phyloP scores from a whole-genome alignment of 2,797 vertebrate genomes.

The Sebastes iracundus region DNA sequence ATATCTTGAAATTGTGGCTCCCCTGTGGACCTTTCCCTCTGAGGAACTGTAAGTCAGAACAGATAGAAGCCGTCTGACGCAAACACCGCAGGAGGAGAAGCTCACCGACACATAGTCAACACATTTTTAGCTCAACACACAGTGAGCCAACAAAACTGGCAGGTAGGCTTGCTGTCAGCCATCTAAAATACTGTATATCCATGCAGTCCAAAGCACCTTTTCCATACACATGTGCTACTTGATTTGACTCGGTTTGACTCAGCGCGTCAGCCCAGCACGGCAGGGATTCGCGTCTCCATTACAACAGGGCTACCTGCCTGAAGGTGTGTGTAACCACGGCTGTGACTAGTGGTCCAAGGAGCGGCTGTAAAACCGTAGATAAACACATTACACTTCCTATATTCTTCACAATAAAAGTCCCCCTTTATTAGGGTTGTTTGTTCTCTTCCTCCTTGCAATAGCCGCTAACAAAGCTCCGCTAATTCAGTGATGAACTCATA shows the following conservation, averaged over 20 bases:
- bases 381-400: background rate
- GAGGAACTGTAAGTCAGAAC: slow-evolving; percentile 54
- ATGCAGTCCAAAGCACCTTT: background rate
- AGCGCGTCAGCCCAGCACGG: background rate
- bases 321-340: background rate
- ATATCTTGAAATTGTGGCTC: slow-evolving; percentile 65
- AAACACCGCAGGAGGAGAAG: background rate
- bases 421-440: too few relatives aligned
- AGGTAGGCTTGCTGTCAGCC: background rate
- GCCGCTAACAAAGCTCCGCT: too few relatives aligned
- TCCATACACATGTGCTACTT: background rate
- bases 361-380: background rate
- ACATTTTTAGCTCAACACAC: background rate
- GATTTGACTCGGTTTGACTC: too few relatives aligned
- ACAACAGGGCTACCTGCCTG: too few relatives aligned
- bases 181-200: slow-evolving; percentile 3
- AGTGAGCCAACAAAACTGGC: background rate
- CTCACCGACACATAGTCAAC: slow-evolving; percentile 1
- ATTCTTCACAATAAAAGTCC: too few relatives aligned
- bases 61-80: slow-evolving; percentile 1
- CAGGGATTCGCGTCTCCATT: background rate
- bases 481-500: too few relatives aligned
- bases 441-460: too few relatives aligned
- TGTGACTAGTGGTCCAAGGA: background rate
- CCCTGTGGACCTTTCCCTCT: slow-evolving; percentile 30